These are phyloP conservation scores for crab-eating macaque (Macaca fascicularis) DNA, from an alignment of 2,113 vertebrate genomes.

Conservation along the genomic window T2T-MFA8v1.1 NC_088378.1:134831501-134832000, in stretches of 20 bases:
- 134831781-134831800: not conserved
- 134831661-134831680: not conserved
- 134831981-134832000: not conserved
- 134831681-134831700: not conserved
- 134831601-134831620: not conserved
- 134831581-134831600: not conserved
- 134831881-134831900: not conserved
- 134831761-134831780: not conserved
- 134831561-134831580: not conserved
- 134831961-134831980: not conserved
- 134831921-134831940: not conserved
- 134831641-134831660: not conserved
- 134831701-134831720: slow-evolving; percentile 5
- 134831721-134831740: not conserved
- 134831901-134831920: not conserved
- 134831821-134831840: not conserved
- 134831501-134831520: not conserved
- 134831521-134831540: not conserved
- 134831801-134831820: not conserved
- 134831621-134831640: not conserved
- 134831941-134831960: not conserved
- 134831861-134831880: not conserved
- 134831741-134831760: slow-evolving; percentile 3
- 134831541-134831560: not conserved
- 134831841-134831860: not conserved